phyloP scores from a whole-genome alignment of 1,140 invertebrate genomes.

The Doryteuthis pealeii region DNA sequence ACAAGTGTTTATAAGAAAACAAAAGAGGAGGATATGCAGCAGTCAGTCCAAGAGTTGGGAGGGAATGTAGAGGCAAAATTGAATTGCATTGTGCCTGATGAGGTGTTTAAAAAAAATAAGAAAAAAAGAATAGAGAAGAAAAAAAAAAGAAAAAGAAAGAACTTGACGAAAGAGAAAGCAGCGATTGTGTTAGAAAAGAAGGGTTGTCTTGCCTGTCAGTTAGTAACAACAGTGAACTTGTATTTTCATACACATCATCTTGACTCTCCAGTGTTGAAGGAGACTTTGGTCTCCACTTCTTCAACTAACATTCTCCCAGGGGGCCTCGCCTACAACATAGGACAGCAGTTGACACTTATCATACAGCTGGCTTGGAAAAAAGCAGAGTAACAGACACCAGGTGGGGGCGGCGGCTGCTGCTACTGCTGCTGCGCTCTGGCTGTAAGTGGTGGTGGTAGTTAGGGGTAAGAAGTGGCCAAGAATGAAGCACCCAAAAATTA shows the following conservation, averaged over 20 bases:
- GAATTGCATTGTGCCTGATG: background rate
- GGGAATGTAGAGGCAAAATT: background rate
- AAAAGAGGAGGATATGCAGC: background rate
- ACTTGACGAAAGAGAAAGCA: slow-evolving; percentile 1
- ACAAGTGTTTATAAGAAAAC: background rate
- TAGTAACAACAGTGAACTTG: background rate
- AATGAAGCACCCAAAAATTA: no score
- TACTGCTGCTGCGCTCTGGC: no score
- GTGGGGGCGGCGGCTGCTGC: no score
- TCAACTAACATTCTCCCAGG: slow-evolving; percentile 8
- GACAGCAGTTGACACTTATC: background rate
- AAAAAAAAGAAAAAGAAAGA: background rate
- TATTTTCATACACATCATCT: background rate
- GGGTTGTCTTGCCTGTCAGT: background rate
- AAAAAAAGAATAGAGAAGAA: background rate
- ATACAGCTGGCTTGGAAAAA: background rate
- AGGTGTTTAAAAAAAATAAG: background rate
- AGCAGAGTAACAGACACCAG: no score
- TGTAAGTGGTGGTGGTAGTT: no score
- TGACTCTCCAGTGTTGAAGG: background rate
- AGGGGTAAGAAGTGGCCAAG: no score
- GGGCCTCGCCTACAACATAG: slow-evolving; percentile 4
- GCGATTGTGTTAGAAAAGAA: background rate
- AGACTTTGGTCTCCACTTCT: background rate
- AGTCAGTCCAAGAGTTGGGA: background rate